A percentile compares a stretch with the other conserved stretches of the same genome.
Evolutionary conservation across 2,113 vertebrate species (phyloP).

Genomic region (Trematocara macrostoma): DNA sequence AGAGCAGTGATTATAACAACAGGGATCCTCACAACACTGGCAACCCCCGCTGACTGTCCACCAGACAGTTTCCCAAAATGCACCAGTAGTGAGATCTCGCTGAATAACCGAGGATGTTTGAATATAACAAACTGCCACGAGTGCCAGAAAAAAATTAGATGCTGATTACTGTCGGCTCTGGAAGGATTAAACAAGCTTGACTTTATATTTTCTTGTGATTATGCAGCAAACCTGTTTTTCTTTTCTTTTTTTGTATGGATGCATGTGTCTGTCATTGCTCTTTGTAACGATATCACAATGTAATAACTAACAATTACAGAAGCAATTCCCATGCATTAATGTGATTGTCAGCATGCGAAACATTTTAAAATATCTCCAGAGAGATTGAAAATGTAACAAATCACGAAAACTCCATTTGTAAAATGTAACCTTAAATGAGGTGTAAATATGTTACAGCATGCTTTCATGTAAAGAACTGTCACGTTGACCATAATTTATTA

Average conservation of each 20-base stretch:
- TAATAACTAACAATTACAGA: not conserved
- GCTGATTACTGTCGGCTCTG: not conserved
- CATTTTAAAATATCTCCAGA: not conserved
- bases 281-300: not conserved
- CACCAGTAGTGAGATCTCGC: not conserved
- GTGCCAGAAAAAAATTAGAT: not conserved
- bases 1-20: constrained; percentile 36
- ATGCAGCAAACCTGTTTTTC: not conserved
- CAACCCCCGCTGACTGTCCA: not conserved
- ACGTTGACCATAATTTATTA: not conserved
- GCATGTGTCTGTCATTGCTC: not conserved
- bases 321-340: not conserved
- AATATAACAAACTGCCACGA: not conserved
- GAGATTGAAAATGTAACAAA: not conserved
- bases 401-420: not conserved
- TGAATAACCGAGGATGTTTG: not conserved
- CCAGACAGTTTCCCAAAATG: not conserved
- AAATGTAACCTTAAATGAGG: not conserved
- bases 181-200: not conserved
- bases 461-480: accelerated
- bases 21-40: not conserved
- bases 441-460: not conserved
- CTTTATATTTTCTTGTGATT: not conserved
- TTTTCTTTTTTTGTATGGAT: not conserved
- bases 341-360: not conserved